Evolutionary conservation across 2,888 invertebrate species (phyloP).

Genomic region (Ectemnius cavifrons): DNA sequence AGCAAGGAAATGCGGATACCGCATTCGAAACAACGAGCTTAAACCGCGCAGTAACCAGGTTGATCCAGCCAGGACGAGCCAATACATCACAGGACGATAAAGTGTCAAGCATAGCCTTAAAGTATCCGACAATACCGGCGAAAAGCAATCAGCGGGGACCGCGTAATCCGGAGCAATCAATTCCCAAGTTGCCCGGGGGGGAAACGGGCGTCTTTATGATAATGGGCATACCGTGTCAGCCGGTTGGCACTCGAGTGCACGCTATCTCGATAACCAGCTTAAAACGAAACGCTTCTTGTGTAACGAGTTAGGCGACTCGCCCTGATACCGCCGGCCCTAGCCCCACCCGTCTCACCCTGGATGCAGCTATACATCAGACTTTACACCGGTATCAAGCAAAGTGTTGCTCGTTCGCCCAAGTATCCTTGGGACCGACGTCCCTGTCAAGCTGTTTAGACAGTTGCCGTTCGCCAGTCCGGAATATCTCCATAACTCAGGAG

Average conservation of each 20-base stretch:
- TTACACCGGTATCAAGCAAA: constrained; percentile 32
- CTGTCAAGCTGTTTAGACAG: constrained; percentile 46
- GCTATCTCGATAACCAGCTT: neutral
- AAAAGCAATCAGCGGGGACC: too few relatives aligned
- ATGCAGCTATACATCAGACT: constrained; percentile 9
- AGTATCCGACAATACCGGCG: too few relatives aligned
- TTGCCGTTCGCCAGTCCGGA: constrained; percentile 25
- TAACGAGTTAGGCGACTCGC: constrained; percentile 10
- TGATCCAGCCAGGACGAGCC: too few relatives aligned
- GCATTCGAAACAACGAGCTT: too few relatives aligned
- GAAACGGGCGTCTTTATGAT: neutral
- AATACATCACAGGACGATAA: too few relatives aligned
- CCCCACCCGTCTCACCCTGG: too few relatives aligned
- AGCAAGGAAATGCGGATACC: too few relatives aligned
- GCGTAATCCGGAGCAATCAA: too few relatives aligned
- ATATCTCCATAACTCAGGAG: constrained; percentile 25
- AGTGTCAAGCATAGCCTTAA: too few relatives aligned
- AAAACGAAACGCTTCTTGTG: constrained; percentile 10
- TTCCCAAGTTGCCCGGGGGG: too few relatives aligned
- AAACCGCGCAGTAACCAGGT: too few relatives aligned
- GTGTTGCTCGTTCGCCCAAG: constrained; percentile 29
- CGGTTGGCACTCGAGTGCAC: too few relatives aligned
- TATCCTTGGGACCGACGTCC: constrained; percentile 34
- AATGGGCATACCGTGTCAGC: constrained; percentile 3
- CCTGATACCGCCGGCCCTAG: neutral